phyloP scores from a whole-genome alignment of 2,888 invertebrate genomes.

The Acleris emargana region DNA sequence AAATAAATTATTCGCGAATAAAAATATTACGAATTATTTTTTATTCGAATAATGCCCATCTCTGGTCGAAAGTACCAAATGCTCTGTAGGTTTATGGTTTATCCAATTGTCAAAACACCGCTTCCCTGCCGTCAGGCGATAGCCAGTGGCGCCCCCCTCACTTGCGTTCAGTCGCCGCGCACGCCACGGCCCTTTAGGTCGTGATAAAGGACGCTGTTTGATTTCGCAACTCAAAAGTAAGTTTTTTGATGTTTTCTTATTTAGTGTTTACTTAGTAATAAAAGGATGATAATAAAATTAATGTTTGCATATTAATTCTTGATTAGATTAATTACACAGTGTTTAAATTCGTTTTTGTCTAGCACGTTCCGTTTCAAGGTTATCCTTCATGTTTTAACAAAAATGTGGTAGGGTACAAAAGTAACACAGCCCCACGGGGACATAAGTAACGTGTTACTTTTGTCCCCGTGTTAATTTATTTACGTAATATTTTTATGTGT shows the following conservation, averaged over 20 bases:
- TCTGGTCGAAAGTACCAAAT: slow-evolving; percentile 46
- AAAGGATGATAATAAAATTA: no score
- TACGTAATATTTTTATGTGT: neutral
- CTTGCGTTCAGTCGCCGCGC: slow-evolving; percentile 29
- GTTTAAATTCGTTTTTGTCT: slow-evolving; percentile 29
- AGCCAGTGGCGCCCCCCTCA: slow-evolving; percentile 24
- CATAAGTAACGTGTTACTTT: slow-evolving; percentile 38
- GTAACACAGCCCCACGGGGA: slow-evolving; percentile 15
- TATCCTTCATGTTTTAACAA: slow-evolving; percentile 27
- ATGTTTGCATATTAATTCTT: no score
- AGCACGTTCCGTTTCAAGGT: slow-evolving; percentile 32
- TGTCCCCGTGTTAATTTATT: slow-evolving; percentile 17
- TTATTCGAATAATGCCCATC: no score
- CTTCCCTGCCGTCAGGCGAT: slow-evolving; percentile 25
- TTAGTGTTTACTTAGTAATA: no score
- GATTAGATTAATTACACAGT: slow-evolving; percentile 26
- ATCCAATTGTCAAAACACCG: slow-evolving; percentile 37
- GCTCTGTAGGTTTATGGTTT: slow-evolving; percentile 41
- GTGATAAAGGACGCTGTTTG: slow-evolving; percentile 30
- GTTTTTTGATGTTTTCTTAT: slow-evolving; percentile 20
- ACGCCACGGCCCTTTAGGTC: slow-evolving; percentile 25
- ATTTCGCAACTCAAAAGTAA: slow-evolving; percentile 12
- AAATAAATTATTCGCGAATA: no score
- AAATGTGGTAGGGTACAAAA: slow-evolving; percentile 24
- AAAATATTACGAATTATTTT: no score